Percentiles rank a stretch among this genome's conserved stretches.
Evolutionary conservation across 2,888 invertebrate species (phyloP).

Genomic region (Carterocephalus palaemon): DNA sequence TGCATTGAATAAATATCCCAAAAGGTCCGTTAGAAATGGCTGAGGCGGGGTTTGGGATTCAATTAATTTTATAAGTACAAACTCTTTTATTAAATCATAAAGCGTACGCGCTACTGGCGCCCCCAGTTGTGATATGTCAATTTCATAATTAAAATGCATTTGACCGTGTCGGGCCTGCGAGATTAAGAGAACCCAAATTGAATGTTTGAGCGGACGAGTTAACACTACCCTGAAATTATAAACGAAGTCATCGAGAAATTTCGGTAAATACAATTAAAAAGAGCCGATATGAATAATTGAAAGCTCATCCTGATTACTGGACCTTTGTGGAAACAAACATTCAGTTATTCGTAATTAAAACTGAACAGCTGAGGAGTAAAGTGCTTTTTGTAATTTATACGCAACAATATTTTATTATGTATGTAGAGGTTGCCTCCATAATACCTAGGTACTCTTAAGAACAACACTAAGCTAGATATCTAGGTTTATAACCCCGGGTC

Average conservation of each 20-base stretch:
- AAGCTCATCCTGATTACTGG: conserved; percentile 27
- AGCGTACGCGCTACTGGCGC: conserved; percentile 48
- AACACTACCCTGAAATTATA: conserved; percentile 51
- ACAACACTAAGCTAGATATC: too few relatives aligned
- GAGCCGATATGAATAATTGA: conserved; percentile 56
- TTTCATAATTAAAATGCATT: conserved; percentile 77
- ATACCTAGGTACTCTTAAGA: too few relatives aligned
- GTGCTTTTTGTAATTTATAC: neutral
- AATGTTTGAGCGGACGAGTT: conserved; percentile 54
- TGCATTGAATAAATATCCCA: conserved; percentile 70
- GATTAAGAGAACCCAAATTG: conserved; percentile 67
- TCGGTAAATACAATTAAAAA: conserved; percentile 63
- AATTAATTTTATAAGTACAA: conserved; percentile 68
- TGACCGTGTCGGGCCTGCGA: conserved; percentile 66
- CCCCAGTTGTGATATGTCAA: conserved; percentile 68
- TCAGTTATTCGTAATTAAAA: conserved; percentile 19
- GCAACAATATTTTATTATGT: neutral
- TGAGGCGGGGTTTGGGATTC: conserved; percentile 43
- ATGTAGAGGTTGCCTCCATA: too few relatives aligned
- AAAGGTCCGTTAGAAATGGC: conserved; percentile 56
- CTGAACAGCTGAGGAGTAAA: neutral
- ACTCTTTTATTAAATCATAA: conserved; percentile 78
- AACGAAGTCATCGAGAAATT: conserved; percentile 65
- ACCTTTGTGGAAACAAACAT: conserved; percentile 13
- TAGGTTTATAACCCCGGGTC: too few relatives aligned